Evolutionary conservation across 2,113 vertebrate species (phyloP).

Genomic region (Myotis lucifugus): DNA sequence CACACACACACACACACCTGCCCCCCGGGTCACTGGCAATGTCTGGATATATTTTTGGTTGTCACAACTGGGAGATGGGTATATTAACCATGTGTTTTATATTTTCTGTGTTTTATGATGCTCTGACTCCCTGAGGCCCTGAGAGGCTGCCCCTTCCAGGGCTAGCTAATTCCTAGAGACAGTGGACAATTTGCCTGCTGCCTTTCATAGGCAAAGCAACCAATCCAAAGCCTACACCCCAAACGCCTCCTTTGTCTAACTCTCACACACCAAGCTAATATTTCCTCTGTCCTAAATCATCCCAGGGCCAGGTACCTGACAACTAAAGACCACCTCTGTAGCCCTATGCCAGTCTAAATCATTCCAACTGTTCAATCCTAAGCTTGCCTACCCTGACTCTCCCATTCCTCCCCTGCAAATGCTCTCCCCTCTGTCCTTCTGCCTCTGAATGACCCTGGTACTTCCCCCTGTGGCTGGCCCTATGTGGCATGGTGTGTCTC

Average conservation of each 20-base stretch:
- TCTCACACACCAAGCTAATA: neutral
- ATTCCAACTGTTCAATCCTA: neutral
- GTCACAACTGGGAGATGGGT: neutral
- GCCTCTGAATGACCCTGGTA: neutral
- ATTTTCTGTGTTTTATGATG: neutral
- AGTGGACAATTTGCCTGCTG: neutral
- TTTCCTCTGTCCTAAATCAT: neutral
- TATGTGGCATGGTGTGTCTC: rapidly evolving
- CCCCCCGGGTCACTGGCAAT: neutral
- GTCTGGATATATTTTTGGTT: neutral
- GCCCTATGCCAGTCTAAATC: neutral
- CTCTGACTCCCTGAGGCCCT: neutral
- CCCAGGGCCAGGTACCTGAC: neutral
- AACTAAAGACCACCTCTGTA: neutral
- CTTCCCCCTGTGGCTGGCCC: neutral
- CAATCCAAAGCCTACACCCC: neutral
- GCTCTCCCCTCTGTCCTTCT: neutral
- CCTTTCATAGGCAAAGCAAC: neutral
- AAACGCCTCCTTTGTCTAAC: neutral
- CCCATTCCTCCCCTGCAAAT: neutral
- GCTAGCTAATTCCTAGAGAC: neutral
- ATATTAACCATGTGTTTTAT: neutral
- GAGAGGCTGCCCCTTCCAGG: neutral
- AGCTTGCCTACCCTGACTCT: neutral
- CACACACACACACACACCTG: no score